phyloP scores from a whole-genome alignment of 2,797 vertebrate species.

The Basileuterus tristriatus region DNA sequence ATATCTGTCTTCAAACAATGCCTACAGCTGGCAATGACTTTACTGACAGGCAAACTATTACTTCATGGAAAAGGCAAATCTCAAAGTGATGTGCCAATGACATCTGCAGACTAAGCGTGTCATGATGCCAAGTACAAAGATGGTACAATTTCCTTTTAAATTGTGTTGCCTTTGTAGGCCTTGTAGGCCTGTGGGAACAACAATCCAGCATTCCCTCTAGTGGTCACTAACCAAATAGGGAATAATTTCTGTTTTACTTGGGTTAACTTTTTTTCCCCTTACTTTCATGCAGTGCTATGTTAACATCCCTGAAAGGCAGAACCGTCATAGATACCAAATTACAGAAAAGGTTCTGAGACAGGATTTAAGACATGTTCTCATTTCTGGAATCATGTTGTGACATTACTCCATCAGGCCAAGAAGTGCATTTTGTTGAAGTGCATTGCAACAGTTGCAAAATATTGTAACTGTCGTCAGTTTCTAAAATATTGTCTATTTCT shows the following conservation, averaged over 20 bases:
- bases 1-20: not conserved
- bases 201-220: not conserved
- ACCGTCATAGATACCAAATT: not conserved
- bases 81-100: too few relatives aligned
- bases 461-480: not conserved
- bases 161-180: not conserved
- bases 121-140: not conserved
- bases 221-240: not conserved
- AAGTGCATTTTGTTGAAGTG: not conserved
- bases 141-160: rapidly evolving
- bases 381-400: not conserved
- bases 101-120: not conserved
- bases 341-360: not conserved
- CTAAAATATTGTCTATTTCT: not conserved
- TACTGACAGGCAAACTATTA: not conserved
- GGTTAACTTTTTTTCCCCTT: not conserved
- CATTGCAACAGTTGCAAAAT: not conserved
- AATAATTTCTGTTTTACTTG: not conserved
- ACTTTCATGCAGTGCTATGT: not conserved
- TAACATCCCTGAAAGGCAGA: not conserved
- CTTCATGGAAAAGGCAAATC: not conserved
- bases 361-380: not conserved
- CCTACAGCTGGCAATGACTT: not conserved
- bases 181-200: not conserved
- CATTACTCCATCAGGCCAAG: not conserved